Percentiles rank a stretch among this genome's conserved stretches.
Evolutionary conservation across 1,140 invertebrate genomes (phyloP).

Genomic region (Coptotermes formosanus): DNA sequence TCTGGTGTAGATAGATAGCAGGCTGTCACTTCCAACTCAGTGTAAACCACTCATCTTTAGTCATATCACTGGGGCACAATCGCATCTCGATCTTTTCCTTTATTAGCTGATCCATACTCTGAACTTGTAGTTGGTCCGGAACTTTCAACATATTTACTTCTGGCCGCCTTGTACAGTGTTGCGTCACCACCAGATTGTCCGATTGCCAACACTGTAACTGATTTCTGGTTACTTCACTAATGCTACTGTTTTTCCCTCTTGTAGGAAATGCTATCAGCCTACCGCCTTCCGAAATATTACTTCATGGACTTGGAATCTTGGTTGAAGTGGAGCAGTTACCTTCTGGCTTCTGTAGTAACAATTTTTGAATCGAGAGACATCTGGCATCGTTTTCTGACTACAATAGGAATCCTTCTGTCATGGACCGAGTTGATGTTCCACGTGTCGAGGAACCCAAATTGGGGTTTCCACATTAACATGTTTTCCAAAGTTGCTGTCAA

Average conservation of each 20-base stretch:
- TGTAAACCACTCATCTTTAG: too few relatives aligned
- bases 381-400: slow-evolving; percentile 53
- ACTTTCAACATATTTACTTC: too few relatives aligned
- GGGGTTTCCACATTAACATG: slow-evolving; percentile 55
- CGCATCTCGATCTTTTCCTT: too few relatives aligned
- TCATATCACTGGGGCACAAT: too few relatives aligned
- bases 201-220: too few relatives aligned
- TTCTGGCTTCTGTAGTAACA: slow-evolving; percentile 38
- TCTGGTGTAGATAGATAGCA: too few relatives aligned
- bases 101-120: too few relatives aligned
- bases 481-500: slow-evolving; percentile 53
- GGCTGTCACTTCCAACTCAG: too few relatives aligned
- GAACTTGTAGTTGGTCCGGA: too few relatives aligned
- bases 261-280: neutral
- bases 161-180: too few relatives aligned
- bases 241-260: neutral
- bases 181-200: too few relatives aligned
- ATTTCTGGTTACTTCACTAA: too few relatives aligned
- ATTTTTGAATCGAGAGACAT: slow-evolving; percentile 38
- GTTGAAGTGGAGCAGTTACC: slow-evolving; percentile 49
- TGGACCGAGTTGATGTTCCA: slow-evolving; percentile 57
- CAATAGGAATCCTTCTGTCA: slow-evolving; percentile 50
- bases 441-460: slow-evolving; percentile 53
- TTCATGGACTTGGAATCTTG: slow-evolving; percentile 50
- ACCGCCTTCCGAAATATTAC: slow-evolving; percentile 43